phyloP scores from a whole-genome alignment of 2,113 vertebrate genomes.

The Saccopteryx bilineata region DNA sequence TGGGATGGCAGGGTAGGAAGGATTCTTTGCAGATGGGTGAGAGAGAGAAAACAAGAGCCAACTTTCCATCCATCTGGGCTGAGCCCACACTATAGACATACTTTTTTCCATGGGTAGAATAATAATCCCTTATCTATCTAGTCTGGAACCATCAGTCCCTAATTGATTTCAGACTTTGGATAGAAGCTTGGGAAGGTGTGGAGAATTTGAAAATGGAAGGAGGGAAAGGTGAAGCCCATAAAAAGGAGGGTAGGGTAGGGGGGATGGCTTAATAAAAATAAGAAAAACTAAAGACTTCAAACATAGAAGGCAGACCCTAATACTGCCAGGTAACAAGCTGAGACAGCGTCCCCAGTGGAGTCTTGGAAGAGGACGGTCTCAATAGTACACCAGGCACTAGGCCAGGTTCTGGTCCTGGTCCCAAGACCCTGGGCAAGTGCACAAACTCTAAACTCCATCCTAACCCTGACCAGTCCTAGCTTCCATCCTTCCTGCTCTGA shows the following conservation, averaged over 20 bases:
- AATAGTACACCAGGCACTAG: not conserved
- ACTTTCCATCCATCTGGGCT: slow-evolving; percentile 57
- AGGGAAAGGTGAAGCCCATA: not conserved
- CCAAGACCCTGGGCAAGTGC: not conserved
- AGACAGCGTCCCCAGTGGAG: not conserved
- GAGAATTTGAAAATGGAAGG: slow-evolving; percentile 54
- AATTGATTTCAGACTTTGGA: slow-evolving; percentile 65
- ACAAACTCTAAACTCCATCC: not conserved
- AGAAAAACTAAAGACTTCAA: not conserved
- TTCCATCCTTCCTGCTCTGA: not conserved
- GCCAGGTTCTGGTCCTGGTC: not conserved
- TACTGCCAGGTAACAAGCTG: not conserved
- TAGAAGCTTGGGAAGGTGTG: slow-evolving; percentile 68
- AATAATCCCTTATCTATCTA: slow-evolving; percentile 71
- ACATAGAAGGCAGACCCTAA: not conserved
- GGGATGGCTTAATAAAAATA: slow-evolving; percentile 9
- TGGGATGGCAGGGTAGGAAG: not conserved
- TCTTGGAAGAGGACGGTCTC: not conserved
- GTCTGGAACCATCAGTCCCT: slow-evolving; percentile 61
- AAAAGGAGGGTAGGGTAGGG: slow-evolving; percentile 11
- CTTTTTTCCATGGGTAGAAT: slow-evolving; percentile 75
- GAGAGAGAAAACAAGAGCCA: slow-evolving; percentile 58
- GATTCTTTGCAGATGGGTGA: slow-evolving; percentile 51
- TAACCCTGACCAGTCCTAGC: not conserved
- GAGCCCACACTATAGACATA: slow-evolving; percentile 50